phyloP scores from a whole-genome alignment of 2,797 vertebrate species.

The Pantherophis vulpinus region DNA sequence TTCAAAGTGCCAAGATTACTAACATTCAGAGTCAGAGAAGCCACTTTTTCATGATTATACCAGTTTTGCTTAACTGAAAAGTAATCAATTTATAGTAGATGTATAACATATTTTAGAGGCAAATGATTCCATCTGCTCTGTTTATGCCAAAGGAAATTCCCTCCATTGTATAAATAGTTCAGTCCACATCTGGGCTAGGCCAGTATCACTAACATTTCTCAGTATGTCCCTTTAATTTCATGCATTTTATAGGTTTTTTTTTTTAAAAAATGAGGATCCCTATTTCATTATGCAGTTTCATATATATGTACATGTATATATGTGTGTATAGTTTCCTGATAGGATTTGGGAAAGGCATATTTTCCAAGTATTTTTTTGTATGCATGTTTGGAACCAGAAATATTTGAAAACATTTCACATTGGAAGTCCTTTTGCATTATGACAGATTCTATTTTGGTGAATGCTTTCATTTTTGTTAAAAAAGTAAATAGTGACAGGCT shows the following conservation, averaged over 20 bases:
- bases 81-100: background rate
- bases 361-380: background rate
- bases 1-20: slow-evolving; percentile 6
- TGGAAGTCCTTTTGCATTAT: background rate
- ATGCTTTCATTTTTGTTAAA: background rate
- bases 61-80: background rate
- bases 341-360: background rate
- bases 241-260: background rate
- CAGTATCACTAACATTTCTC: background rate
- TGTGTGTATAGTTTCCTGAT: background rate
- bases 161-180: background rate
- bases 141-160: background rate
- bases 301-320: background rate
- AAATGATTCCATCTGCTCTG: background rate
- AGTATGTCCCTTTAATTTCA: background rate
- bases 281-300: background rate
- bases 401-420: background rate
- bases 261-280: background rate
- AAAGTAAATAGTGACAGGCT: background rate
- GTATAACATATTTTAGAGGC: background rate
- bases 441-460: background rate
- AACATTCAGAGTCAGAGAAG: background rate
- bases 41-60: background rate
- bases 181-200: background rate
- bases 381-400: background rate